Evolutionary conservation across 2,113 vertebrate species (phyloP), one percentile per base, ranked within the genome.

Genomic region (Cebidichthys violaceus): DNA sequence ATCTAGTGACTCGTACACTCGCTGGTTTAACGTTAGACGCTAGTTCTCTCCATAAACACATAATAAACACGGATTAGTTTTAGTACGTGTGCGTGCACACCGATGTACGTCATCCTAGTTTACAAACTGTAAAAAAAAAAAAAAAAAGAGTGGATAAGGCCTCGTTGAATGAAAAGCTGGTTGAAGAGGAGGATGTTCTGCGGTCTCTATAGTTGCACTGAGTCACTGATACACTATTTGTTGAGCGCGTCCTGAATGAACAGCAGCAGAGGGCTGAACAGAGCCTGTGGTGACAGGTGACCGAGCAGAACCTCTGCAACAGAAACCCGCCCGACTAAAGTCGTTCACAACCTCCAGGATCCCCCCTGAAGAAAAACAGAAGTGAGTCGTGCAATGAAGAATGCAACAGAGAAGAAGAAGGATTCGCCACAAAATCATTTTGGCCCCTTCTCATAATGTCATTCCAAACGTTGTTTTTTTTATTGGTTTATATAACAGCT

Each of bases 141-240:
- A 47, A 5, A 3, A 31, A 47, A 47, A 47, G 15, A 18, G 45
- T 47, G 13, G 22, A 9, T 10, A n/a, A 65, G 35, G 18, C 47
- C 31, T 29, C 15, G 35, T 24, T 72, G 4, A 50, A 35, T 37
- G n/a, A 61, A 70, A 52, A 43, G 24, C 45, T 35, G 13, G 71
- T 20, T 7, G 2, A 22, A 39, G 52, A 45, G 39, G 8, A 70
- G 45, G 24, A 9, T 22, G 43, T 9, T 68, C 54, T 66, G 62
- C 9, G 22, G 68, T 76, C 57, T 70, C 39, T 17, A 18, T 18
- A 65, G 54, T 68, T 17, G 35, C 57, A 75, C 27, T 45, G 18
- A 69, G n/a, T 65, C 33, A 59, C 52, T 41, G 29, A 67, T 35
- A n/a, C 7, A 31, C 27, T 13, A 10, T 20, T 22, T 47, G 82